Conservation (phyloP, 1,140 invertebrate genomes). For the Drosophila miranda region DNA sequence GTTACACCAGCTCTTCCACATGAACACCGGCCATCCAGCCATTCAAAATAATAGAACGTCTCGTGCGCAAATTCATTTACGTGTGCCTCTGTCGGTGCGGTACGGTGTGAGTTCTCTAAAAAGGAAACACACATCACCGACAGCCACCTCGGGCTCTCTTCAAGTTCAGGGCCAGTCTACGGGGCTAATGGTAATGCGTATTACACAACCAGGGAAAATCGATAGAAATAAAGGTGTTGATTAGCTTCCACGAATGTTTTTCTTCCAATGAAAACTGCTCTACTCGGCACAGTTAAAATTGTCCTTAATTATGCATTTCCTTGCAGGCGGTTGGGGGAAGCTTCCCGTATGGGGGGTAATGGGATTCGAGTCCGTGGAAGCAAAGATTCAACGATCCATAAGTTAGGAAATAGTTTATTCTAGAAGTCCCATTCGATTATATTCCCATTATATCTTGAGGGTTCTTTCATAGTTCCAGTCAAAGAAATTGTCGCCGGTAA, state of each 20-base stretch:
- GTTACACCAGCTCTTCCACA: background rate
- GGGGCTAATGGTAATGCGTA: conserved; percentile 37
- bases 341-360: no score
- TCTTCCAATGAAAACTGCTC: conserved; percentile 10
- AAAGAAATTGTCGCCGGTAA: conserved; percentile 44
- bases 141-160: conserved; percentile 2
- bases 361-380: background rate
- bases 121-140: conserved; percentile 8
- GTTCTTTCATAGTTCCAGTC: conserved; percentile 12
- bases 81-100: conserved; percentile 26
- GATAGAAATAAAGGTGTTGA: conserved; percentile 54
- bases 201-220: conserved; percentile 67
- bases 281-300: conserved; percentile 7
- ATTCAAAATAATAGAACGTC: conserved; percentile 12
- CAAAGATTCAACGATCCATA: conserved; percentile 16
- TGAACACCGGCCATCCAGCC: no score
- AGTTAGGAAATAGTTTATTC: background rate
- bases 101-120: conserved; percentile 10
- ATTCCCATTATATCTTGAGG: conserved; percentile 12
- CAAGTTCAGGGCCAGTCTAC: conserved; percentile 64
- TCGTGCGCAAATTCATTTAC: conserved; percentile 54
- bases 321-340: background rate
- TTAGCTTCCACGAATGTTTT: conserved; percentile 26
- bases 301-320: conserved; percentile 41
- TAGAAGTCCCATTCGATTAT: background rate